phyloP scores from a whole-genome alignment of 2,797 vertebrate genomes.

The Coracias cyanogaster region DNA sequence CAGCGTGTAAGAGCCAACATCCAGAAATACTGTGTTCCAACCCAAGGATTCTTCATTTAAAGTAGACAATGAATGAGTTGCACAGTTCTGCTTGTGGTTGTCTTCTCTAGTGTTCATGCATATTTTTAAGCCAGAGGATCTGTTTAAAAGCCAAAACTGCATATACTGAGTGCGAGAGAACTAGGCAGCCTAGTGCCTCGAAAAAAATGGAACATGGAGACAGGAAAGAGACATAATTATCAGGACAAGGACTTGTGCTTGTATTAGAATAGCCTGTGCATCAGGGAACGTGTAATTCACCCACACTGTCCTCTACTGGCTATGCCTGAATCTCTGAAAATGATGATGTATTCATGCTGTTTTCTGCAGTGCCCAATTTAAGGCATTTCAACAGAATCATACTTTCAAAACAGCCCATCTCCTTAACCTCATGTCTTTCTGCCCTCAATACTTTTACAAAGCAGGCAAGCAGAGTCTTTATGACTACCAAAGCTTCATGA shows the following conservation, averaged over 20 bases:
- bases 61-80: not conserved
- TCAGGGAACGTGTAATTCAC: not conserved
- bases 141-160: not conserved
- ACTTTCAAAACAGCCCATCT: not conserved
- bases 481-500: not conserved
- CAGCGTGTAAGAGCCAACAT: not conserved
- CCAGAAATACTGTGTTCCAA: not conserved
- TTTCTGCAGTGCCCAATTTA: not conserved
- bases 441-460: not conserved
- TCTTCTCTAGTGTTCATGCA: not conserved
- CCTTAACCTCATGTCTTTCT: not conserved
- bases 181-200: not conserved
- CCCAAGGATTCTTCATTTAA: not conserved
- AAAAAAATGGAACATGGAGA: not conserved
- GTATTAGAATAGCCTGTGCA: not conserved
- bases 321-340: not conserved
- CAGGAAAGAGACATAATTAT: not conserved
- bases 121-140: not conserved
- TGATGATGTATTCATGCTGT: not conserved
- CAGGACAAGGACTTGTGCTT: not conserved
- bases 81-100: not conserved
- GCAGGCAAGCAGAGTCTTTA: not conserved
- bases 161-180: not conserved
- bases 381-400: not conserved
- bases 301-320: conserved; percentile 35